phyloP scores from a whole-genome alignment of 2,113 vertebrate genomes.

The Oncorhynchus masou region DNA sequence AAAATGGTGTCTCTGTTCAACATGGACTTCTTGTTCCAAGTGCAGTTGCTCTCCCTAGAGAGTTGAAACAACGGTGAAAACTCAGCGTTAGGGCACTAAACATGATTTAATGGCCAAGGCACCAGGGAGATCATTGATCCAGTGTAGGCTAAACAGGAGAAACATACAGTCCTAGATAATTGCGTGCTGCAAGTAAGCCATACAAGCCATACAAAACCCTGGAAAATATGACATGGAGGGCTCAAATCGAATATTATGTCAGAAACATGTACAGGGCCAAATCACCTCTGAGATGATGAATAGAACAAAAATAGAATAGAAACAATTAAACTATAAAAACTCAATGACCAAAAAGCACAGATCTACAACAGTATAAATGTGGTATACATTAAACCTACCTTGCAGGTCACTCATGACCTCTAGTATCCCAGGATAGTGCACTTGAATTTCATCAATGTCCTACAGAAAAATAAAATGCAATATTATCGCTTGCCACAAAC shows the following conservation, averaged over 20 bases:
- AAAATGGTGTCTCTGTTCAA: constrained; percentile 89
- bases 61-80: background rate
- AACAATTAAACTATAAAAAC: too few species aligned
- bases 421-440: constrained; percentile 89
- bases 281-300: constrained; percentile 42
- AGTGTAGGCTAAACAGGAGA: constrained; percentile 84
- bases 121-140: constrained; percentile 94
- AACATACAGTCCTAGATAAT: constrained; percentile 24
- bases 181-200: too few species aligned
- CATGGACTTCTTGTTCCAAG: constrained; percentile 88
- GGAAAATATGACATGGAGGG: too few species aligned
- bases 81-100: background rate
- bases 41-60: constrained; percentile 92
- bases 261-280: background rate
- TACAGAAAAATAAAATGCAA: constrained; percentile 55
- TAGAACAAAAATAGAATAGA: too few species aligned
- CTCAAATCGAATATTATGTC: too few species aligned
- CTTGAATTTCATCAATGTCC: constrained; percentile 91
- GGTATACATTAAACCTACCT: constrained; percentile 68
- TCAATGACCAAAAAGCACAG: too few species aligned
- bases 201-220: too few species aligned
- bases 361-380: background rate
- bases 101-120: constrained; percentile 66
- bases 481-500: too few species aligned
- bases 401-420: constrained; percentile 91